Percentiles rank a stretch among this genome's conserved stretches.
Conservation (phyloP, 2,888 invertebrate genomes). For the Clistopyga incitator region DNA sequence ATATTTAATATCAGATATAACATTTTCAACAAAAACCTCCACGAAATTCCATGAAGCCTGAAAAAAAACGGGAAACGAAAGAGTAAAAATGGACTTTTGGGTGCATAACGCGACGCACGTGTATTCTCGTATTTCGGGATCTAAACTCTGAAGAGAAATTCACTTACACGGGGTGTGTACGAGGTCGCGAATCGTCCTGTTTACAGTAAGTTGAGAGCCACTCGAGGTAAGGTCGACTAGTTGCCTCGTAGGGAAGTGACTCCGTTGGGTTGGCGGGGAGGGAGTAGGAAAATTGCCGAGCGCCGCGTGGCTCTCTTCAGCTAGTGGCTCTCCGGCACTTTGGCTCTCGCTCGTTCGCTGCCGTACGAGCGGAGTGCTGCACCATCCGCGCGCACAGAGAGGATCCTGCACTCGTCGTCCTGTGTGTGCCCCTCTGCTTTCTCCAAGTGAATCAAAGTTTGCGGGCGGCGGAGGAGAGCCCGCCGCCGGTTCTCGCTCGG, state of each 20-base stretch:
- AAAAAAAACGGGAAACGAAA: no score
- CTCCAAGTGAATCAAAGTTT: slow-evolving; percentile 63
- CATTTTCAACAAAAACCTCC: no score
- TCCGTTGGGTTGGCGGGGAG: no score
- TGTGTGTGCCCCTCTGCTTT: slow-evolving; percentile 8
- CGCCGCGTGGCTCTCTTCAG: slow-evolving; percentile 12
- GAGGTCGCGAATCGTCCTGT: slow-evolving; percentile 60
- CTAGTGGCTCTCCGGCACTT: slow-evolving; percentile 15
- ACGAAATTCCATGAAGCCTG: no score
- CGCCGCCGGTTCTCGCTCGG: slow-evolving; percentile 31
- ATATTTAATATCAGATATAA: no score
- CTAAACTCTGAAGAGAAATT: slow-evolving; percentile 55
- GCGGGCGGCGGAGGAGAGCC: slow-evolving; percentile 45
- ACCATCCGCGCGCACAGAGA: no score
- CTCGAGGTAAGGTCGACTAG: slow-evolving; percentile 60
- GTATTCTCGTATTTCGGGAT: not conserved
- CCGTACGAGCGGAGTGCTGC: slow-evolving; percentile 24
- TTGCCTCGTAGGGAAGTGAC: slow-evolving; percentile 58
- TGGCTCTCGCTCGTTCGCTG: slow-evolving; percentile 1
- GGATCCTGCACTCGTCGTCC: slow-evolving; percentile 22
- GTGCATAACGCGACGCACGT: not conserved
- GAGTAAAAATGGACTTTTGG: not conserved
- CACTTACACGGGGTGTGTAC: slow-evolving; percentile 53
- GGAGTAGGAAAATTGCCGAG: slow-evolving; percentile 9
- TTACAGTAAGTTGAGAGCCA: slow-evolving; percentile 65